Conservation (phyloP, 1,140 invertebrate species). For the Odontomachus brunneus region DNA sequence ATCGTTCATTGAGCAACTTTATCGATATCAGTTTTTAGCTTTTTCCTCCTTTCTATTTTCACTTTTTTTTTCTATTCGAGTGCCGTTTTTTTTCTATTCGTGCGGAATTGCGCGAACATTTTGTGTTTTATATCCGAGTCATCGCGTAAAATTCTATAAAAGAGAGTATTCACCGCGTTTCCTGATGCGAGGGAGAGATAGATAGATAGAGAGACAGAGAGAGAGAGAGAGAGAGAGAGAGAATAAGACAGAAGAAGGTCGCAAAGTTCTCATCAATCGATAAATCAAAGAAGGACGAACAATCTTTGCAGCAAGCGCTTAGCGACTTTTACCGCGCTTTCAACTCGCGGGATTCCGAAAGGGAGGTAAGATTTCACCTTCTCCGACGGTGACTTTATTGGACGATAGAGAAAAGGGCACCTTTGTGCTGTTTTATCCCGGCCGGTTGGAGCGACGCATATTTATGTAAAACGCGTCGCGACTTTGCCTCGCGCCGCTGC, state of each 20-base stretch:
- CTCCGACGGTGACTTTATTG: conserved; percentile 38
- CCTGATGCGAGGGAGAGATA: too few relatives aligned
- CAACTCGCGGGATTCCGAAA: conserved; percentile 4
- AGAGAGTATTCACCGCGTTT: conserved; percentile 25
- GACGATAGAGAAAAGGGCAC: not conserved
- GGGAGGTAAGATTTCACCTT: conserved; percentile 8
- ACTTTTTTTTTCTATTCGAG: conserved; percentile 10
- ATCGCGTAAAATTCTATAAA: conserved; percentile 12
- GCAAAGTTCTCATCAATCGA: conserved; percentile 31
- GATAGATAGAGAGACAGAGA: too few relatives aligned
- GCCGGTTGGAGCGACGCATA: conserved; percentile 23
- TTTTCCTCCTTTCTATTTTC: too few relatives aligned
- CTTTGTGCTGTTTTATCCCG: conserved; percentile 49
- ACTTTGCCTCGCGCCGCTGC: not conserved
- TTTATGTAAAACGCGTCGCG: conserved; percentile 48
- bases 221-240: not conserved
- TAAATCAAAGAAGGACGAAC: too few relatives aligned
- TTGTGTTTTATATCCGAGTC: conserved; percentile 46
- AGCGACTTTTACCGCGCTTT: conserved; percentile 17
- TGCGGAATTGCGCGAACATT: conserved; percentile 43
- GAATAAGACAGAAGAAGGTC: too few relatives aligned
- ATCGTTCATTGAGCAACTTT: conserved; percentile 51
- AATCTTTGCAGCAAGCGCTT: not conserved
- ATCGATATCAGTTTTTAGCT: conserved; percentile 44
- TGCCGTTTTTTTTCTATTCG: conserved; percentile 15